A percentile compares a stretch with the other conserved stretches of the same genome.
Conservation (phyloP, 2,888 invertebrate species). For the Caenorhabditis panamensis region DNA sequence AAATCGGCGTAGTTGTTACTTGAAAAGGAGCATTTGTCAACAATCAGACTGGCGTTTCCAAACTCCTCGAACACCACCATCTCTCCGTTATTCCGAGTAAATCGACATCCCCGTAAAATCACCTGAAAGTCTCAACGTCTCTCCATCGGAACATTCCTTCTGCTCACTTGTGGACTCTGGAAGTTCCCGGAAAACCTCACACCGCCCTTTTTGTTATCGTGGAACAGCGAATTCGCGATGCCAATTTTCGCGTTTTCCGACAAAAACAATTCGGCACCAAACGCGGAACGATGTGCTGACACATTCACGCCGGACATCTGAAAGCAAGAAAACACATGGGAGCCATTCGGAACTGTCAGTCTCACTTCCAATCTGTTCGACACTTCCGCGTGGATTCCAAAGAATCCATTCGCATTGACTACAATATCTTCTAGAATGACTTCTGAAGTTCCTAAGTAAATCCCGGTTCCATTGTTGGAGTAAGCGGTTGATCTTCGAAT, state of each 20-base stretch:
- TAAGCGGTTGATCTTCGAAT: slow-evolving; percentile 27
- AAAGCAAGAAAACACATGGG: slow-evolving; percentile 10
- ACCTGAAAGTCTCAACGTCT: slow-evolving; percentile 28
- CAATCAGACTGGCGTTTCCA: slow-evolving; percentile 19
- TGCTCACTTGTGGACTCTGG: slow-evolving; percentile 30
- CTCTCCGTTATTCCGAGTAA: slow-evolving; percentile 57
- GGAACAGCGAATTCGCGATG: slow-evolving; percentile 39
- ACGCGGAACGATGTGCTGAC: slow-evolving; percentile 41
- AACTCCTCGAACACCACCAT: slow-evolving; percentile 30
- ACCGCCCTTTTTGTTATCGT: slow-evolving; percentile 60
- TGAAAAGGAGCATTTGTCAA: slow-evolving; percentile 36
- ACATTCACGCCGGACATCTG: slow-evolving; percentile 52
- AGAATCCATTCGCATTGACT: slow-evolving; percentile 48
- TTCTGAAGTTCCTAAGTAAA: slow-evolving; percentile 44
- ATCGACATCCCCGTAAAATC: slow-evolving; percentile 39
- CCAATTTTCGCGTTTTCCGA: slow-evolving; percentile 26
- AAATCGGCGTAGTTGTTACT: slow-evolving; percentile 42
- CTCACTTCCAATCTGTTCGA: slow-evolving; percentile 40
- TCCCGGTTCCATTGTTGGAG: slow-evolving; percentile 56
- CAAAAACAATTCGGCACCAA: slow-evolving; percentile 32
- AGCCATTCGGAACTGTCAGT: background rate
- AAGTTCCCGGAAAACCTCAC: slow-evolving; percentile 36
- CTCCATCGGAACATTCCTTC: background rate
- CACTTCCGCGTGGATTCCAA: slow-evolving; percentile 52
- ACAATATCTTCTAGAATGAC: slow-evolving; percentile 42